phyloP scores from a whole-genome alignment of 2,113 vertebrate genomes.

The Ciconia boyciana region DNA sequence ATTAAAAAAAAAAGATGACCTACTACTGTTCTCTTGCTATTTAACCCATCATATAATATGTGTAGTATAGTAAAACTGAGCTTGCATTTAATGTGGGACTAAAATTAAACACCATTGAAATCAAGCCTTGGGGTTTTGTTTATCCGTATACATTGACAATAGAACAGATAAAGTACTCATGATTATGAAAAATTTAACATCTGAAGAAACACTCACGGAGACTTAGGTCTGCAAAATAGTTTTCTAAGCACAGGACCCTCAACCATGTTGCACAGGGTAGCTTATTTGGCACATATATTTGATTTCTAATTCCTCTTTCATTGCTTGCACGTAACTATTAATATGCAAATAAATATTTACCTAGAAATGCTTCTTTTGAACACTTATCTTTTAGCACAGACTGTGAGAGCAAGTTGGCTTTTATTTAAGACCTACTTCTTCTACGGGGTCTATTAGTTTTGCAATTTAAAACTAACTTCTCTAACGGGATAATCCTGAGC shows the following conservation, averaged over 20 bases:
- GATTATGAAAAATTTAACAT: not conserved
- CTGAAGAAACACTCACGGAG: not conserved
- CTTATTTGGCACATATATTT: not conserved
- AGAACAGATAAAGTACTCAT: not conserved
- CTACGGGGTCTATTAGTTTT: not conserved
- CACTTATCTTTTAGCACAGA: not conserved
- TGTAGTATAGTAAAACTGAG: conserved; percentile 43
- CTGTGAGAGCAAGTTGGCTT: not conserved
- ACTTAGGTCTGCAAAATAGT: not conserved
- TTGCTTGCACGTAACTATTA: not conserved
- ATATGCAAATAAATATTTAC: not conserved
- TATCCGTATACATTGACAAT: not conserved
- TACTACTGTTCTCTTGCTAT: conserved; percentile 51
- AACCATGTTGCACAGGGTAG: not conserved
- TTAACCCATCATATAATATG: conserved; percentile 50
- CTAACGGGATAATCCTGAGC: not conserved
- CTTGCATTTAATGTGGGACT: conserved; percentile 42
- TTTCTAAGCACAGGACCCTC: not conserved
- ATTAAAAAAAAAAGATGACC: not conserved
- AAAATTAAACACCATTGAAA: conserved; percentile 55
- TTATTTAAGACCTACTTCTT: not conserved
- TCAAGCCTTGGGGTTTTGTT: not conserved
- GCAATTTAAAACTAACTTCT: not conserved
- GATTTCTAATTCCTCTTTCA: not conserved
- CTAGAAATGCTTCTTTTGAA: not conserved